Evolutionary conservation across 1,140 invertebrate genomes (phyloP).

Genomic region (Bombus sylvicola): DNA sequence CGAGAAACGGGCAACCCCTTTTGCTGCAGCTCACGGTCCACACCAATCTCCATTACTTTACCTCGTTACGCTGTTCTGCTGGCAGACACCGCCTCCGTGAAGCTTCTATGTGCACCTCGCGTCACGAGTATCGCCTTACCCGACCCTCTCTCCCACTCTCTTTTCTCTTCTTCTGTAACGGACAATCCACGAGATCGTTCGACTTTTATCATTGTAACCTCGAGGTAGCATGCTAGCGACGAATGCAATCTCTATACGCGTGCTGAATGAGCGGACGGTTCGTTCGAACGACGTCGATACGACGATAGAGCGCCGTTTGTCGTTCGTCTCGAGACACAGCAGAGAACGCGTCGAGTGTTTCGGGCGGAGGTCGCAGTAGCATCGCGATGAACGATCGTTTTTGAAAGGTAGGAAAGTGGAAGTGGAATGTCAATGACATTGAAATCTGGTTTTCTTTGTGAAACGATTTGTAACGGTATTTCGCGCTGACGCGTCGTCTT

Average conservation of each 20-base stretch:
- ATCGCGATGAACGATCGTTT: no score
- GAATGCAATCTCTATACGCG: no score
- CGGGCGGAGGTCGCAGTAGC: no score
- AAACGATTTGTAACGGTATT: no score
- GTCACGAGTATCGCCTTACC: conserved; percentile 43
- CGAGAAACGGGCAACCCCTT: conserved; percentile 11
- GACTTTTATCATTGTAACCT: neutral
- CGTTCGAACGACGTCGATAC: no score
- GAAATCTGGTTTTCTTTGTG: neutral
- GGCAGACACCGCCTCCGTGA: conserved; percentile 18
- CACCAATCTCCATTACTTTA: conserved; percentile 76
- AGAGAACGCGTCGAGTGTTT: no score
- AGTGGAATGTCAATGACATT: neutral
- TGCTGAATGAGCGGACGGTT: no score
- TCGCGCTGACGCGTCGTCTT: no score
- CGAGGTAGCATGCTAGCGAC: no score
- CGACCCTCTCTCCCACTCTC: neutral
- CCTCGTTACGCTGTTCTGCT: conserved; percentile 65
- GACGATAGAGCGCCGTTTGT: no score
- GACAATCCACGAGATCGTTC: neutral
- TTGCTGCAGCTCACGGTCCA: conserved; percentile 49
- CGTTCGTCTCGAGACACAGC: no score
- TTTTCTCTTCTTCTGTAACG: neutral
- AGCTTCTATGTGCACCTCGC: conserved; percentile 5
- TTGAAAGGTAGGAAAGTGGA: neutral